Conservation (phyloP, 1,140 invertebrate genomes). For the Eumaeus atala region DNA sequence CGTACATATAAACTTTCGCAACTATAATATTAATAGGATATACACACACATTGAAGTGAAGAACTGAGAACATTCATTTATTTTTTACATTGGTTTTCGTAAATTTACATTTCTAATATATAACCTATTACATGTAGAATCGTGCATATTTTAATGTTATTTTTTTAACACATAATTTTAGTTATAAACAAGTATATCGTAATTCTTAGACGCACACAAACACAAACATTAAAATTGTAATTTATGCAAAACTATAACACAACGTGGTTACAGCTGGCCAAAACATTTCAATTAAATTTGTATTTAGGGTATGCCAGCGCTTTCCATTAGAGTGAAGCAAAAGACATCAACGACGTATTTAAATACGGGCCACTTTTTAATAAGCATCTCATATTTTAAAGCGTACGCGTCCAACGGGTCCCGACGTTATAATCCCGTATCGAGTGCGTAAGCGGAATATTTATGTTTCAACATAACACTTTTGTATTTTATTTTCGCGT, state of each 20-base stretch:
- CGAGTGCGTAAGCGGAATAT: not conserved
- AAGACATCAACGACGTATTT: constrained; percentile 63
- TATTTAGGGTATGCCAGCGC: constrained; percentile 10
- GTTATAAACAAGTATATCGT: no score
- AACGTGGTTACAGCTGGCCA: not conserved
- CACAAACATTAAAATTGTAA: constrained; percentile 1
- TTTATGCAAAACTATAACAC: constrained; percentile 7
- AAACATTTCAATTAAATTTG: constrained; percentile 9
- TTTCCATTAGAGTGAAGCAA: constrained; percentile 34
- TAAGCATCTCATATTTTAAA: constrained; percentile 2
- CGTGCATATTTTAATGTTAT: no score
- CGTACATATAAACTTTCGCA: no score
- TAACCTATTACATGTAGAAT: no score
- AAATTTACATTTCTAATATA: no score
- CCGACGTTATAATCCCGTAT: not conserved
- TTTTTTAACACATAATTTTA: no score
- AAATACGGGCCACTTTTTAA: constrained; percentile 11
- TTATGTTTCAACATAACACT: constrained; percentile 4
- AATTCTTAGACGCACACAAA: no score
- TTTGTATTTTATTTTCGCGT: no score
- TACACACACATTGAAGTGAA: no score
- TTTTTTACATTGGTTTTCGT: no score
- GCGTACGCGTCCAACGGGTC: not conserved
- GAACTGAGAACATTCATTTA: no score
- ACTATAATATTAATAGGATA: no score